Base-by-base conservation (phyloP, 2,113 vertebrate species). In the Python bivittatus region DNA sequence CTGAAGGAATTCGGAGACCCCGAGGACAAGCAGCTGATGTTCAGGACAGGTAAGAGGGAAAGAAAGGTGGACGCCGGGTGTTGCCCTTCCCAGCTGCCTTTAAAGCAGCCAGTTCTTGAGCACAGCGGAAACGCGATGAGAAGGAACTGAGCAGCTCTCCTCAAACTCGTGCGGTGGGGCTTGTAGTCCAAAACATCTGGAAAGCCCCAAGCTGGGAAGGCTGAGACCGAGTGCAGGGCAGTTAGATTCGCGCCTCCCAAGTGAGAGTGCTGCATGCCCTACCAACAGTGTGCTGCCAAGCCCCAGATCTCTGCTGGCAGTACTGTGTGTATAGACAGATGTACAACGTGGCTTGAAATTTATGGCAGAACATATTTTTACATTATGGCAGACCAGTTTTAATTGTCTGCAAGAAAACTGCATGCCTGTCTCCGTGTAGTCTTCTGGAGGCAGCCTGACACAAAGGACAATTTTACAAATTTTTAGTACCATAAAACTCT, bases 41-140 rank as follows among this genome's bases (percentile, higher is more conserved):
- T 99, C 96, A 98, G 97, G 96, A 98, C 99, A 97, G 98, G 99
- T 99, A 97, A 98, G 98, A 87, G 83, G 17, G 20, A 29, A 17
- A 22, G 25, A 7, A 44, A 6, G 11, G 13, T 6, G 48, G 29
- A 11, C 15, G 6, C 12, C 25, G 17, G n/a, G 68, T 13, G n/a
- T 5, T 72, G 17, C 68, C n/a, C 10, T 11, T 12, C 53, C 42
- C 42, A 1, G 29, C 84, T 12, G 27, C 48, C 27, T 33, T 48
- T 33, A 25, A 23, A 57, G 7, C 33, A 20, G 25, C 0, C 6
- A 20, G 42, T 48, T 38, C 23, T 60, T 88, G 23, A 87, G 29
- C 25, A n/a, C 27, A n/a, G 54, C 54, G 3, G 53, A 42, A 57
- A 86, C 38, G 25, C 4, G 5, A 29, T 13, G 57, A 0, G 86